These are phyloP conservation scores for Tolmerus cingulatus DNA, from an alignment of 2,888 invertebrate genomes.

Conservation along the genomic window DNA sequence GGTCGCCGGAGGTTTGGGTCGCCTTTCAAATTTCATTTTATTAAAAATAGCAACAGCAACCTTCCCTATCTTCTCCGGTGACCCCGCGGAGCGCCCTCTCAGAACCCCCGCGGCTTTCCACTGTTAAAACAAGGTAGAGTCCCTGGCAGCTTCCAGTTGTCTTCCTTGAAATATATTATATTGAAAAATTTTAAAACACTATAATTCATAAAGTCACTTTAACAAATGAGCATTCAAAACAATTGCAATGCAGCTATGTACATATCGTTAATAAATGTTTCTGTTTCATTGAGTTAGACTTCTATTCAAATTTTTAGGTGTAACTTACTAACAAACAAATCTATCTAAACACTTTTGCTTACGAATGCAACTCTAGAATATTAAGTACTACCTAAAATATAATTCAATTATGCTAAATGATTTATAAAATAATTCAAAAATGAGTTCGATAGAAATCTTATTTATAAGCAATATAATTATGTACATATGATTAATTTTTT, in stretches of 20 bases:
- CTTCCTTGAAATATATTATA: background rate
- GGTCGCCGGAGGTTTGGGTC: background rate
- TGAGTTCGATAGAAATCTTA: no score
- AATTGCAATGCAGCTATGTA: background rate
- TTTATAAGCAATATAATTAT: no score
- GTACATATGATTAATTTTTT: no score
- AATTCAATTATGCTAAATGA: no score
- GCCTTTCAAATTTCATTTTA: background rate
- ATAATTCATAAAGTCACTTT: background rate
- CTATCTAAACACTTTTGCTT: no score
- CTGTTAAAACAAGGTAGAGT: background rate
- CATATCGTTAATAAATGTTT: background rate
- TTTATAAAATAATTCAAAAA: no score
- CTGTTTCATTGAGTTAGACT: no score
- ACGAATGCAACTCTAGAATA: no score
- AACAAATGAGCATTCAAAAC: background rate
- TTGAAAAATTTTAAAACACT: background rate
- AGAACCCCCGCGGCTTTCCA: background rate
- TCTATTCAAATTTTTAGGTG: no score
- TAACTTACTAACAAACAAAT: no score
- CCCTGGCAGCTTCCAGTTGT: background rate
- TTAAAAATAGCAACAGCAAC: background rate
- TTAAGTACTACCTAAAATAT: no score
- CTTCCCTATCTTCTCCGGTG: background rate
- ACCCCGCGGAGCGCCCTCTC: background rate